Evolutionary conservation across 2,113 vertebrate species (phyloP), one percentile per base, ranked within the genome.

Genomic region (Actenoides lindsayi): DNA sequence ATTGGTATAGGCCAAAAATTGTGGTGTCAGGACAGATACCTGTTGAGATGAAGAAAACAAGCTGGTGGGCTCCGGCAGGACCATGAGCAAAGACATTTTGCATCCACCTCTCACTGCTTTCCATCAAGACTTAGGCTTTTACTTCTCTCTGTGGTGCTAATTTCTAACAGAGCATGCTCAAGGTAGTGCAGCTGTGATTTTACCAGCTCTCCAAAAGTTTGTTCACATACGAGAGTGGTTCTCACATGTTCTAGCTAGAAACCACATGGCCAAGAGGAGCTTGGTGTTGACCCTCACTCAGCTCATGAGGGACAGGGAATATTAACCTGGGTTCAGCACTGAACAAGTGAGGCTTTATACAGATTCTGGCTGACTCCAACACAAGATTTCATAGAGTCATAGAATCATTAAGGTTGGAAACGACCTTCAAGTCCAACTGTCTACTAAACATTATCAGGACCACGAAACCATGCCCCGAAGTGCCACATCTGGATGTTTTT

Each of bases 291-390:
- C 56, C 35, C 27, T 76, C 50, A 5, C 27, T 76, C 50, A 5
- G 27, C 23, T 44, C 57, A 39, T 4, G 17, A 57, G 46, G 48
- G 63, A 65, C 11, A 11, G 16, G n/a, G 39, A 60, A 56, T 42
- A 44, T 50, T n/a, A 35, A 42, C 16, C 39, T 23, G n/a, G 68
- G 71, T 62, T 73, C 24, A 37, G 28, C 3, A 0, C 37, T 7
- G 48, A 63, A 20, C 5, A 54, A 53, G 30, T 0, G 0, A 54
- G 25, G 14, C 9, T 56, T 6, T 63, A 13, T 13, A 23, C 6
- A 9, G n/a, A 13, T 63, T 80, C 65, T 50, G 69, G 9, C 6
- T 4, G 6, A 18, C 12, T 65, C 56, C 12, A 24, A 3, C 0
- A 0, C 20, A 50, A 65, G 24, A 56, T 3, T 56, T 13, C 42